Percentiles rank a stretch among this genome's conserved stretches.
Conservation (phyloP, 1,140 invertebrate species). For the Aradophagus sp. region DNA sequence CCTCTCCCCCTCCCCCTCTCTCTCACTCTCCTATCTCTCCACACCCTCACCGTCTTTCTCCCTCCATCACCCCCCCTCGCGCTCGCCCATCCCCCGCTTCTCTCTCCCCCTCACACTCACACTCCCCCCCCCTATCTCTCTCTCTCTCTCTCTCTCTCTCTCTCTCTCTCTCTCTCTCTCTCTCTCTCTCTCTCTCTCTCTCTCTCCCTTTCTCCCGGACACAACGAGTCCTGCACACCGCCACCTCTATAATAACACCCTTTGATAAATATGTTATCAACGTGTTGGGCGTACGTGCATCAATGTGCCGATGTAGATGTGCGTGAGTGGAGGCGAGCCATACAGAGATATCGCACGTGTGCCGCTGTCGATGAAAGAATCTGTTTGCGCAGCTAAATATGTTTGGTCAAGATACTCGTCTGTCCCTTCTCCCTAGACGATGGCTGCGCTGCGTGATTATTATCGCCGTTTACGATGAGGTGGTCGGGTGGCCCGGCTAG, state of each 20-base stretch:
- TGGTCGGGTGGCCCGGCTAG: no score
- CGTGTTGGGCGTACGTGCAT: conserved; percentile 11
- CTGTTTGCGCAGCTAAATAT: conserved; percentile 42
- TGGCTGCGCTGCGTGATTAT: no score
- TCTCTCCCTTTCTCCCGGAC: conserved; percentile 17
- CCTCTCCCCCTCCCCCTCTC: no score
- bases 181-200: conserved; percentile 58
- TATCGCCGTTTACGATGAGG: no score
- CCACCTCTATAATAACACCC: conserved; percentile 56
- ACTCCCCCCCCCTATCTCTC: conserved; percentile 73
- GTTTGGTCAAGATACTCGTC: conserved; percentile 47
- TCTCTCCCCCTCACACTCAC: conserved; percentile 66
- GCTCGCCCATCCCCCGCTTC: conserved; percentile 7
- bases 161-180: conserved; percentile 42
- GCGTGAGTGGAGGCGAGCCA: conserved; percentile 5
- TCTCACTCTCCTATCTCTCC: no score
- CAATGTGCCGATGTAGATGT: no score
- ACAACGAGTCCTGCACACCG: conserved; percentile 16
- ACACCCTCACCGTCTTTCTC: no score
- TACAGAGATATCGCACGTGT: conserved; percentile 43
- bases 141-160: conserved; percentile 70
- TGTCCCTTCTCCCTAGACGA: no score
- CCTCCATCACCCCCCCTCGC: conserved; percentile 30
- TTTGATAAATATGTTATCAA: conserved; percentile 56
- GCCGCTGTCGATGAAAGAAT: conserved; percentile 29